A percentile compares a stretch with the other conserved stretches of the same genome.
Evolutionary conservation across 2,888 invertebrate genomes (phyloP).

Genomic region (Elysia crispata): DNA sequence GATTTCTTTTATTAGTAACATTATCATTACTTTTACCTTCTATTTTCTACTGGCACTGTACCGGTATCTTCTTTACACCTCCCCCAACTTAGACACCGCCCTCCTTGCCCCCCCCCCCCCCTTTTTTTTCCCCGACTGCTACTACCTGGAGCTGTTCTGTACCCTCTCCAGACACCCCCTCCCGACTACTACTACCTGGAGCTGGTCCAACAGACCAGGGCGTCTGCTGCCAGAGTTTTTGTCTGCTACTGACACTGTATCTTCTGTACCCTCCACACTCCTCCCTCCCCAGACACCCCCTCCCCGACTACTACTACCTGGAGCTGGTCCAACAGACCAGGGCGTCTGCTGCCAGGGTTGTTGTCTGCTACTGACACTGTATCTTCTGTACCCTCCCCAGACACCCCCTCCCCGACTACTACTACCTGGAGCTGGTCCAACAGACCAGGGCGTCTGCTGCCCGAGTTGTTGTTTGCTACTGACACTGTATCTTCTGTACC

Average conservation of each 20-base stretch:
- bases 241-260: neutral
- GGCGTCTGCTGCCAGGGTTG: slow-evolving; percentile 64
- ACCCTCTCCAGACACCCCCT: no score
- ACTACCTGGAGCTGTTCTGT: slow-evolving; percentile 65
- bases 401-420: no score
- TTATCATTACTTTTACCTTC: no score
- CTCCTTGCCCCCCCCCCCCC: slow-evolving; percentile 24
- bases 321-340: slow-evolving; percentile 66
- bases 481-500: neutral
- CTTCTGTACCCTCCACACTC: no score
- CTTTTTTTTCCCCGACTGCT: no score
- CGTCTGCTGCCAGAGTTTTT: slow-evolving; percentile 62
- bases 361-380: neutral
- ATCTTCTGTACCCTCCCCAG: neutral
- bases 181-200: slow-evolving; percentile 71
- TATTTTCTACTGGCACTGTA: neutral
- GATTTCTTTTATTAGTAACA: no score
- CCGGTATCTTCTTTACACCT: no score
- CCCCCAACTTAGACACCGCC: no score
- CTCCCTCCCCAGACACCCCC: no score
- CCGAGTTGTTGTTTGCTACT: neutral
- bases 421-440: slow-evolving; percentile 70
- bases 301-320: slow-evolving; percentile 71
- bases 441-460: slow-evolving; percentile 66
- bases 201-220: slow-evolving; percentile 65